Percentiles rank a stretch among this genome's conserved stretches.
Evolutionary conservation across 2,888 invertebrate genomes (phyloP).

Genomic region (Macrosoma leucophasiata): DNA sequence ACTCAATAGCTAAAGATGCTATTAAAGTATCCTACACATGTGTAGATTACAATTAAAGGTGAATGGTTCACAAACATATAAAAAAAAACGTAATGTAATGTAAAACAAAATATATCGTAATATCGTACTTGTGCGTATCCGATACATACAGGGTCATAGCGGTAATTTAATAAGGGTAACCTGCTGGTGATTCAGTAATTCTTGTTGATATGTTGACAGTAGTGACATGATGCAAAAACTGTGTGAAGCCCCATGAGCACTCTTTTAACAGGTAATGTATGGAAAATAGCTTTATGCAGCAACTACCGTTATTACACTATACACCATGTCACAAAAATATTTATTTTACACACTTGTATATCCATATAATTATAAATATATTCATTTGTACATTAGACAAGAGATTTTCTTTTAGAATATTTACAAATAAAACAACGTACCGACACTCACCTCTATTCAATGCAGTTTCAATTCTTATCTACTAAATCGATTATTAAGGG

Average conservation of each 20-base stretch:
- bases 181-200: slow-evolving; percentile 35
- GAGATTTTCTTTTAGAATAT: slow-evolving; percentile 56
- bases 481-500: slow-evolving; percentile 47
- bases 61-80: slow-evolving; percentile 35
- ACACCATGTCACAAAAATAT: slow-evolving; percentile 74
- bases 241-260: slow-evolving; percentile 55
- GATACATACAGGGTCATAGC: slow-evolving; percentile 31
- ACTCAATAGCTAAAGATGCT: no score
- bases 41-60: no score
- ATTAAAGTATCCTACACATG: no score
- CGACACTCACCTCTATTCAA: slow-evolving; percentile 56
- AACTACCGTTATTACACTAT: slow-evolving; percentile 44
- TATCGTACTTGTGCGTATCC: slow-evolving; percentile 51
- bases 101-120: slow-evolving; percentile 29
- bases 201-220: slow-evolving; percentile 57
- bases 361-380: slow-evolving; percentile 59
- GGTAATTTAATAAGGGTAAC: slow-evolving; percentile 29
- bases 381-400: slow-evolving; percentile 68
- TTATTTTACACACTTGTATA: slow-evolving; percentile 56
- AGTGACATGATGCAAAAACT: slow-evolving; percentile 64
- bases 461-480: slow-evolving; percentile 39
- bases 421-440: slow-evolving; percentile 64
- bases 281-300: slow-evolving; percentile 52
- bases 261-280: slow-evolving; percentile 44
- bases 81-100: slow-evolving; percentile 27